phyloP scores from a whole-genome alignment of 2,797 vertebrate genomes.

The Sylvia borin region DNA sequence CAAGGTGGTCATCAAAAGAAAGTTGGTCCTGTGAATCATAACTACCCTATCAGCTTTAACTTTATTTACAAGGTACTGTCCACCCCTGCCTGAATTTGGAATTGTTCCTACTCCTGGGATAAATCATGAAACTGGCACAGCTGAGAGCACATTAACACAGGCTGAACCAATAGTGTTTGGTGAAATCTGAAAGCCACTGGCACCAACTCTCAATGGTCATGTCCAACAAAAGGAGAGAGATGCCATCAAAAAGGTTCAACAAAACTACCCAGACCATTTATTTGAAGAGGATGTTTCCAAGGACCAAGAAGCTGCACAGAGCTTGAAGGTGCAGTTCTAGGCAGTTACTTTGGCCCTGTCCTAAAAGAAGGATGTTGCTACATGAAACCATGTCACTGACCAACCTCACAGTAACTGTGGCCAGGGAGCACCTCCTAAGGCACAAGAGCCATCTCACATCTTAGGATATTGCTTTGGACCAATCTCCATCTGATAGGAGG shows the following conservation, averaged over 20 bases:
- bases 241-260: background rate
- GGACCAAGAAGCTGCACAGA: background rate
- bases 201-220: background rate
- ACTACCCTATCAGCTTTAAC: background rate
- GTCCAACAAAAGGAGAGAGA: background rate
- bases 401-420: background rate
- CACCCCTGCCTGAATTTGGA: background rate
- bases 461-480: background rate
- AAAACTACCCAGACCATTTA: background rate
- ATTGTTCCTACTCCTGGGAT: background rate
- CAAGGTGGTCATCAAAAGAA: background rate
- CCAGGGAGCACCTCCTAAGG: background rate
- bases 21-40: background rate
- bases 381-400: accelerated
- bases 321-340: background rate
- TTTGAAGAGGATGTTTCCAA: background rate
- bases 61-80: background rate
- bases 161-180: background rate
- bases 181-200: background rate
- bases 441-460: background rate
- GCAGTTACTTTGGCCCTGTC: background rate
- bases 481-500: background rate
- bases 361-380: background rate
- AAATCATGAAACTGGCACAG: background rate
- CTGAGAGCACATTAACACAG: background rate